phyloP scores from a whole-genome alignment of 1,140 invertebrate species.

The Macrotrachela quadricornifera region DNA sequence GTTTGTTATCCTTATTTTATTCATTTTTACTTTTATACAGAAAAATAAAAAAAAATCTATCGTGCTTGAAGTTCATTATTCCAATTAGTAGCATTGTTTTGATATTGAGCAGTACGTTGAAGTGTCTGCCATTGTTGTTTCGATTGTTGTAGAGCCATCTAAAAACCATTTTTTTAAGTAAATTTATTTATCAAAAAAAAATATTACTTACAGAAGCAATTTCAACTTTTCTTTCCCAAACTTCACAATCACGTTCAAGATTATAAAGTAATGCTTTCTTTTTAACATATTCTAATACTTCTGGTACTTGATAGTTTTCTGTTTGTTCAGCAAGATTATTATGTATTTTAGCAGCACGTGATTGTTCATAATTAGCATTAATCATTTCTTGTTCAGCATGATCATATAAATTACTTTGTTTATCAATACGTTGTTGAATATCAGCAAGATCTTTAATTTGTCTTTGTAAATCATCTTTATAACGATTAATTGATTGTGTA shows the following conservation, averaged over 20 bases:
- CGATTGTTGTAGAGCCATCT: slow-evolving; percentile 23
- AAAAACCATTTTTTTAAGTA: not conserved
- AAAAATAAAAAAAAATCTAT: no score
- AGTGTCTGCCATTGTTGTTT: not conserved
- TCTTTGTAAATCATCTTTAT: no score
- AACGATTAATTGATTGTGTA: slow-evolving; percentile 20
- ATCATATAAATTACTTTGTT: no score
- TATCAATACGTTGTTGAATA: no score
- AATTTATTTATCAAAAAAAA: not conserved
- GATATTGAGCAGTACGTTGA: not conserved
- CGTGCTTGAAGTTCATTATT: no score
- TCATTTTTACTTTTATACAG: no score
- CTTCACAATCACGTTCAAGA: slow-evolving; percentile 26
- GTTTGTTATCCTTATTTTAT: no score
- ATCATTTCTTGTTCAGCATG: no score
- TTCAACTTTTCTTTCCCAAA: slow-evolving; percentile 31
- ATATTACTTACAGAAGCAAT: slow-evolving; percentile 23
- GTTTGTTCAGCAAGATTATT: slow-evolving; percentile 22
- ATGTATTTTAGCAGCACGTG: slow-evolving; percentile 25
- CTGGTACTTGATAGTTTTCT: slow-evolving; percentile 24
- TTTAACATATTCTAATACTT: slow-evolving; percentile 28
- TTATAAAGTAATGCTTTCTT: slow-evolving; percentile 27
- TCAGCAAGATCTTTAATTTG: no score
- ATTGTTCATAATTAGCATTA: slow-evolving; percentile 12
- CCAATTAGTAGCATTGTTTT: no score